A percentile compares a stretch with the other conserved stretches of the same genome.
Evolutionary conservation across 2,888 invertebrate species (phyloP).

Genomic region (Gandaritis pyraliata): DNA sequence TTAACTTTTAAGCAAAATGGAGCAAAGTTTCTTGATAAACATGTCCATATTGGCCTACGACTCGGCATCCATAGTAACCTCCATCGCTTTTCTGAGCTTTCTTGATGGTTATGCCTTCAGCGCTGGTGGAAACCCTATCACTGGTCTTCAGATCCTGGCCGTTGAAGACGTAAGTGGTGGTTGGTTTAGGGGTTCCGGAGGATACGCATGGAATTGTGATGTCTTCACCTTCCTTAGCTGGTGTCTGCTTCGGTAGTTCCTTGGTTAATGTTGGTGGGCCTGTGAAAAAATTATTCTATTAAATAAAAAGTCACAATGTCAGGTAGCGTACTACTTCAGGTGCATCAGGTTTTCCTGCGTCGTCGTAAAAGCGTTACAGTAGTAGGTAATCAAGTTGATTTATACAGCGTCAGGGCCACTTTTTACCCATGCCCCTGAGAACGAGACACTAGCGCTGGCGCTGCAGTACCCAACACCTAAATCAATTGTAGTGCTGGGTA

Average conservation of each 20-base stretch:
- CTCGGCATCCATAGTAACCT: conserved; percentile 71
- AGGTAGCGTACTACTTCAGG: no score
- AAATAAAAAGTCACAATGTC: no score
- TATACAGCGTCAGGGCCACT: no score
- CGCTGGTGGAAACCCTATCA: conserved; percentile 41
- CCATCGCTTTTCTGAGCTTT: conserved; percentile 55
- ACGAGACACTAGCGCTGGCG: no score
- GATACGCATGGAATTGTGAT: conserved; percentile 62
- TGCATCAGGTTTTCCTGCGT: no score
- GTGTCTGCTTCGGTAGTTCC: conserved; percentile 49
- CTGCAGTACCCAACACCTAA: no score
- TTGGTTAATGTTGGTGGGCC: conserved; percentile 58
- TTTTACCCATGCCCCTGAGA: no score
- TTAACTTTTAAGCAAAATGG: conserved; percentile 15
- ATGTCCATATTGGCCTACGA: conserved; percentile 1
- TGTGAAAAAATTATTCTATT: conserved; percentile 39
- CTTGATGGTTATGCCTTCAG: conserved; percentile 58
- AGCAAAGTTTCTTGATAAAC: conserved; percentile 26
- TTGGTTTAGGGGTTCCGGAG: conserved; percentile 54
- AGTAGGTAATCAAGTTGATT: no score
- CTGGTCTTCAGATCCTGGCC: conserved; percentile 49
- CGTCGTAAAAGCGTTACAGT: no score
- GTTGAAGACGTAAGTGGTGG: conserved; percentile 61
- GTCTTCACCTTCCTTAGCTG: conserved; percentile 54
- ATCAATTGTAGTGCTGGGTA: neutral